Evolutionary conservation across 2,888 invertebrate species (phyloP).

Genomic region (Xylophagus ater): DNA sequence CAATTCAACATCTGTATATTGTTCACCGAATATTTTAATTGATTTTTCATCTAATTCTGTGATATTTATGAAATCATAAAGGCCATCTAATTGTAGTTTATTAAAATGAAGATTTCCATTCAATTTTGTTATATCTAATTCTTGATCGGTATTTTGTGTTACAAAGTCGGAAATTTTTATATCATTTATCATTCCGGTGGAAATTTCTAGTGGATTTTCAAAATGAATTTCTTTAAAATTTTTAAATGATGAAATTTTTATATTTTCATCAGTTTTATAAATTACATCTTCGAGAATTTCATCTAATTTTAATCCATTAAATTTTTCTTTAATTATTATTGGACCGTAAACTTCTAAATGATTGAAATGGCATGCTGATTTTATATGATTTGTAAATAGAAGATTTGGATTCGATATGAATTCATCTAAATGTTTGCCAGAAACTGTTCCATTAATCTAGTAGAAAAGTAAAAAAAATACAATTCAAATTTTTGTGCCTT

Average conservation of each 20-base stretch:
- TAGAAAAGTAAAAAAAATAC: not conserved
- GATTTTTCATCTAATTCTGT: slow-evolving; percentile 36
- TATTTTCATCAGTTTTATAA: slow-evolving; percentile 32
- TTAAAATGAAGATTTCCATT: slow-evolving; percentile 40
- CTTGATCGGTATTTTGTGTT: slow-evolving; percentile 41
- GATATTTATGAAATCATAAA: slow-evolving; percentile 39
- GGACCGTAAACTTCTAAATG: slow-evolving; percentile 43
- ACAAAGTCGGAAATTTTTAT: slow-evolving; percentile 40
- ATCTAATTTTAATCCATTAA: slow-evolving; percentile 37
- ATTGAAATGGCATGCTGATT: slow-evolving; percentile 40
- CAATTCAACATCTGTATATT: slow-evolving; percentile 32
- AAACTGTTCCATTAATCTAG: slow-evolving; percentile 42
- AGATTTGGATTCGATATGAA: slow-evolving; percentile 41
- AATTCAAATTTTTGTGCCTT: no score
- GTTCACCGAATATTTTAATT: slow-evolving; percentile 37
- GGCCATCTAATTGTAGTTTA: slow-evolving; percentile 36
- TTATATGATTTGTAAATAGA: slow-evolving; percentile 34
- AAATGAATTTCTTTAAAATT: slow-evolving; percentile 38
- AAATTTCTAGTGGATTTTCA: slow-evolving; percentile 34
- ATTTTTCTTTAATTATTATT: slow-evolving; percentile 36
- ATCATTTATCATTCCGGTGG: slow-evolving; percentile 38
- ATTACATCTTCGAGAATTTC: slow-evolving; percentile 40
- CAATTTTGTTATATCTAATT: slow-evolving; percentile 34
- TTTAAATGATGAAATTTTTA: slow-evolving; percentile 40
- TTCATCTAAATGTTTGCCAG: slow-evolving; percentile 36